These are phyloP conservation scores for Plecotus auritus DNA, from an alignment of 2,113 vertebrate species.

Conservation along the genomic window DNA sequence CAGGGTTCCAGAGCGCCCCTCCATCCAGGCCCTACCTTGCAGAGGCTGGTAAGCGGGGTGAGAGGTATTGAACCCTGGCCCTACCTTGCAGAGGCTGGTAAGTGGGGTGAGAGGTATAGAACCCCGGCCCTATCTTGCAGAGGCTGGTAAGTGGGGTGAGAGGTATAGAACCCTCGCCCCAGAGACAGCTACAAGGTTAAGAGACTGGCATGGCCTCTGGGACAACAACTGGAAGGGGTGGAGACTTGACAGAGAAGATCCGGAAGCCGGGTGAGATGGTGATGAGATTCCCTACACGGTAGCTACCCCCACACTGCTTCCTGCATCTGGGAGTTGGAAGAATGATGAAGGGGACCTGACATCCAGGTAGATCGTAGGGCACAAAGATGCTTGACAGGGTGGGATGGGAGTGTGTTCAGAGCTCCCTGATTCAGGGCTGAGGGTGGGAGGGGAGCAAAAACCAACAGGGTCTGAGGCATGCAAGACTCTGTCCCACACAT, in stretches of 20 bases:
- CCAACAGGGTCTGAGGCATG: neutral
- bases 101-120: no score
- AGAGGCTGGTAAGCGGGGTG: neutral
- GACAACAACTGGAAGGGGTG: neutral
- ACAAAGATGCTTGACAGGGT: neutral
- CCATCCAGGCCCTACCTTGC: neutral
- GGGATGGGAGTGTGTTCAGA: neutral
- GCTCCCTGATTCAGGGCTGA: neutral
- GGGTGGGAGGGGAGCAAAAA: neutral
- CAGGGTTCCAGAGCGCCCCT: neutral
- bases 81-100: neutral
- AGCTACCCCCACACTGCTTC: neutral
- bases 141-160: neutral
- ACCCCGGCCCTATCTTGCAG: neutral
- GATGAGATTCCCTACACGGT: neutral
- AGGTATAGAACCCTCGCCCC: neutral
- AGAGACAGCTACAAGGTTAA: neutral
- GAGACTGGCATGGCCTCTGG: neutral
- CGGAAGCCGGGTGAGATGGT: neutral
- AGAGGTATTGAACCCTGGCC: no score
- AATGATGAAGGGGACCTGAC: neutral
- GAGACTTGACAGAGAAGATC: neutral
- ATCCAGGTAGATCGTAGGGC: neutral
- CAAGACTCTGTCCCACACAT: neutral
- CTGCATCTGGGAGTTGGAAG: no score